Percentiles rank a stretch among this genome's conserved stretches.
These are phyloP conservation scores for Ptilorrhoa leucosticta DNA, from an alignment of 2,113 vertebrate species.

Conservation along the genomic window DNA sequence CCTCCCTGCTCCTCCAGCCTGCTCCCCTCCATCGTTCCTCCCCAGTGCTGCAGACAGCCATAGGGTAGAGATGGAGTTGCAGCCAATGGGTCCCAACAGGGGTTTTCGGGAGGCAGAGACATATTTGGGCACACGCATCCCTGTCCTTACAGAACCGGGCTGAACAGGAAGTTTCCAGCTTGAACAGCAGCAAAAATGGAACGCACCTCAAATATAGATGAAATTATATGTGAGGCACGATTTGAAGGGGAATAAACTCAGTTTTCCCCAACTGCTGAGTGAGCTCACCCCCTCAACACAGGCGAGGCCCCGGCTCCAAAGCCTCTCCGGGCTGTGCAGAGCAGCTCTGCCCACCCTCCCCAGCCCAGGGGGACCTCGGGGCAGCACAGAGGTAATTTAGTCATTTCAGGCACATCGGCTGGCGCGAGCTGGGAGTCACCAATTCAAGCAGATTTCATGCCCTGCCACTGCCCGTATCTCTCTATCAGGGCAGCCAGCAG, in stretches of 20 bases:
- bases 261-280: neutral
- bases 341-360: neutral
- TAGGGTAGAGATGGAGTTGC: neutral
- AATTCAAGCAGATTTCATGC: constrained; percentile 71
- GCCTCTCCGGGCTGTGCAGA: rapidly evolving
- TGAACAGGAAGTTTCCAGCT: neutral
- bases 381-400: constrained; percentile 1
- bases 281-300: neutral
- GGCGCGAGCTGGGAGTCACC: neutral
- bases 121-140: rapidly evolving
- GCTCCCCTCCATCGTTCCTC: rapidly evolving
- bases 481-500: constrained; percentile 46
- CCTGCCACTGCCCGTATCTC: constrained; percentile 58
- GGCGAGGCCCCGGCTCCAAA: neutral
- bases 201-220: rapidly evolving
- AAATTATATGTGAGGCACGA: rapidly evolving
- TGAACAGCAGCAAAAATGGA: neutral
- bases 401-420: neutral
- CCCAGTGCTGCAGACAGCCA: rapidly evolving
- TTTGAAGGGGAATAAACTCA: neutral
- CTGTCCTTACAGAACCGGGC: neutral
- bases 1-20: neutral
- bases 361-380: neutral
- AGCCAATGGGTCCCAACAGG: rapidly evolving
- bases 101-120: neutral